A percentile compares a stretch with the other conserved stretches of the same genome.
These are phyloP conservation scores for Luscinia luscinia DNA, from an alignment of 2,797 vertebrate genomes.

Conservation along the genomic window DNA sequence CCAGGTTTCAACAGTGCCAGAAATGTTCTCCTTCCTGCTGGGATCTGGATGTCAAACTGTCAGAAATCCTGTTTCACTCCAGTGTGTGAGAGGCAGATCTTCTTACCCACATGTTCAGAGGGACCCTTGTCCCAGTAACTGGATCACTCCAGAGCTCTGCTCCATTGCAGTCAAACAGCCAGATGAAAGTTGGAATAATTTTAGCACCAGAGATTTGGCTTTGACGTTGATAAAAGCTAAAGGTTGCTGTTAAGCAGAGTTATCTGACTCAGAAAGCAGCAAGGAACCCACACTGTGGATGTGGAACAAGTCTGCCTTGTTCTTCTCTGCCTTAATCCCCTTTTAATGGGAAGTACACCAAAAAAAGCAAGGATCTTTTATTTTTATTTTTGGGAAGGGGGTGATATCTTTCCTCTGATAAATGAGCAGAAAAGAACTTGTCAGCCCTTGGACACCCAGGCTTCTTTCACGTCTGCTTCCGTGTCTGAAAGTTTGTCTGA, in stretches of 20 bases:
- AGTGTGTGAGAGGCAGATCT: background rate
- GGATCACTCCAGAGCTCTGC: background rate
- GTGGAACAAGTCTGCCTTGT: slow-evolving; percentile 24
- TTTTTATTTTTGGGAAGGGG: background rate
- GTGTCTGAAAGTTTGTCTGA: slow-evolving; percentile 25
- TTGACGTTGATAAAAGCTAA: background rate
- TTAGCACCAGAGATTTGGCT: background rate
- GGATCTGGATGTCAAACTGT: background rate
- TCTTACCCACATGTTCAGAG: background rate
- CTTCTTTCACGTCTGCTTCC: background rate
- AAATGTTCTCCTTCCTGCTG: background rate
- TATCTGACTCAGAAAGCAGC: background rate
- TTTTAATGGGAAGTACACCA: slow-evolving; percentile 14
- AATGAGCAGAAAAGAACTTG: background rate
- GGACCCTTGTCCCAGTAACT: background rate
- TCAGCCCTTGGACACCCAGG: background rate
- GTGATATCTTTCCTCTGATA: slow-evolving; percentile 22
- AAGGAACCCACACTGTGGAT: background rate
- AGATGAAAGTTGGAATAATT: background rate
- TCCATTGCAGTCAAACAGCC: background rate
- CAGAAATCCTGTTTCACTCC: background rate
- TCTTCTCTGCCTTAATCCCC: background rate
- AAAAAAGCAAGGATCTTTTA: background rate
- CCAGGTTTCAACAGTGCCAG: background rate
- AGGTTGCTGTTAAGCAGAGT: background rate